These are phyloP conservation scores for Gastrophysa polygoni DNA, from an alignment of 2,888 invertebrate species.

Conservation along the genomic window DNA sequence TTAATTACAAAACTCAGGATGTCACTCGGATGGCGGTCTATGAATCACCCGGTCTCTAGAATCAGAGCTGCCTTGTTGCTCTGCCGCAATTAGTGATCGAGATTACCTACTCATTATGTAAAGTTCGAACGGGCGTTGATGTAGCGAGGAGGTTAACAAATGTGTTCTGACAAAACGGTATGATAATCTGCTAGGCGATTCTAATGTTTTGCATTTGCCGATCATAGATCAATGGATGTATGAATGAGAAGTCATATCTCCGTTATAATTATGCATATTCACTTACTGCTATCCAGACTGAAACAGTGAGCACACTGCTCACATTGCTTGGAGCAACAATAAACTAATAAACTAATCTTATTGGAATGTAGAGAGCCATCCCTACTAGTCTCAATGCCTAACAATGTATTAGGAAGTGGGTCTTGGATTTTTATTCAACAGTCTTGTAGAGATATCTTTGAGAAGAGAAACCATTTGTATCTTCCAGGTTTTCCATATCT, in stretches of 20 bases:
- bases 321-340: too few species aligned
- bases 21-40: conserved; percentile 19
- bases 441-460: too few species aligned
- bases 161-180: background rate
- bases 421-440: too few species aligned
- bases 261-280: too few species aligned
- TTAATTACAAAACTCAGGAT: conserved; percentile 28
- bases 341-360: too few species aligned
- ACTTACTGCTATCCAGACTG: too few species aligned
- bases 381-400: too few species aligned
- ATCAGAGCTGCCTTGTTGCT: conserved; percentile 4
- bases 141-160: background rate
- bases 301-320: too few species aligned
- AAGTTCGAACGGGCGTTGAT: background rate
- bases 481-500: too few species aligned
- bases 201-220: background rate
- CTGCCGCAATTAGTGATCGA: background rate
- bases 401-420: too few species aligned
- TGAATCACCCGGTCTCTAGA: conserved; percentile 18
- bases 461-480: too few species aligned
- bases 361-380: too few species aligned
- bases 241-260: background rate
- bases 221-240: background rate
- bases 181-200: background rate
- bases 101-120: conserved; percentile 1